Percentiles rank a stretch among this genome's conserved stretches.
phyloP scores from a whole-genome alignment of 2,113 vertebrate species.

The Ochotona princeps region DNA sequence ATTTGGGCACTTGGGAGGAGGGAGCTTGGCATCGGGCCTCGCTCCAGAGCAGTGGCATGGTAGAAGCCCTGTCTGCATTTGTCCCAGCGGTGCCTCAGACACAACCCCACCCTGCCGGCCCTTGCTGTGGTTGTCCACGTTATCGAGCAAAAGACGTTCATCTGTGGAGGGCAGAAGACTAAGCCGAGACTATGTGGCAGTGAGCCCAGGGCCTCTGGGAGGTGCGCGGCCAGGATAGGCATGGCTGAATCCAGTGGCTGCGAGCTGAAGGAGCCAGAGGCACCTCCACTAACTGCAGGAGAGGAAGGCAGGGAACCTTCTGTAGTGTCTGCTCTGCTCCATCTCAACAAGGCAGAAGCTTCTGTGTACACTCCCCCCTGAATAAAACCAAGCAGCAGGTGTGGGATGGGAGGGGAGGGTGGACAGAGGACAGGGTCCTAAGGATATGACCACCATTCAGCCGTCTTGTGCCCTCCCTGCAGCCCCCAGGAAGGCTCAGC shows the following conservation, averaged over 20 bases:
- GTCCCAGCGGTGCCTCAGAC: not conserved
- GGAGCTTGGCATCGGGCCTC: not conserved
- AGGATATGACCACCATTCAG: not conserved
- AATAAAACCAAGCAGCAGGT: not conserved
- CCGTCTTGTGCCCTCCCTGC: too few species aligned
- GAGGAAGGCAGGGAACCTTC: not conserved
- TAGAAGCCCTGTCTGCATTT: not conserved
- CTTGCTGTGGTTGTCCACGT: fast-evolving
- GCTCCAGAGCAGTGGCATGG: not conserved
- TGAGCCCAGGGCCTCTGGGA: not conserved
- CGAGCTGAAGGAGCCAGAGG: too few species aligned
- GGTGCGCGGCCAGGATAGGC: not conserved
- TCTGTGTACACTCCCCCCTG: not conserved
- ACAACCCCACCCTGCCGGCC: not conserved
- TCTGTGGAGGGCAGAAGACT: too few species aligned
- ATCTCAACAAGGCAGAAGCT: not conserved
- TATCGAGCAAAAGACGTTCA: not conserved
- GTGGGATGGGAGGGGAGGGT: too few species aligned
- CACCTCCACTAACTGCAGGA: too few species aligned
- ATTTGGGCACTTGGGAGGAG: not conserved
- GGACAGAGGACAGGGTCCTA: not conserved
- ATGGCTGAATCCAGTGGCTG: too few species aligned
- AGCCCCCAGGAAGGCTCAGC: fast-evolving
- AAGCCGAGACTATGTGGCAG: too few species aligned
- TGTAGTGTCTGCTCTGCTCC: not conserved